Conservation (phyloP, 2,113 vertebrate genomes). For the Neolamprologus hecqui region DNA sequence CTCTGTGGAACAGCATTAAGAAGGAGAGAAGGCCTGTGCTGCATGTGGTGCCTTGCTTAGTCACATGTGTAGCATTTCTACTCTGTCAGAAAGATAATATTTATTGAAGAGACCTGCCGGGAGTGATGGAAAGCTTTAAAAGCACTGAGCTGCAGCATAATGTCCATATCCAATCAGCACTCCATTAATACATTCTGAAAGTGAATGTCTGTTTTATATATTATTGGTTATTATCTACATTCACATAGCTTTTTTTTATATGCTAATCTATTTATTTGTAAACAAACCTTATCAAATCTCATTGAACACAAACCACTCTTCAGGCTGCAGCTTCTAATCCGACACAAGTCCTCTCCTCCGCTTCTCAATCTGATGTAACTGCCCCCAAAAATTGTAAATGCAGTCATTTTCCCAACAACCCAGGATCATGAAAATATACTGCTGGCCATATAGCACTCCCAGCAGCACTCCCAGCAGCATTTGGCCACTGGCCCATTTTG, state of each 20-base stretch:
- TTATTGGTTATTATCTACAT: background rate
- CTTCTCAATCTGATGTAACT: background rate
- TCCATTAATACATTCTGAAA: background rate
- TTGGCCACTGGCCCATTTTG: background rate
- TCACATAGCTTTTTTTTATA: background rate
- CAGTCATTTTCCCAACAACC: background rate
- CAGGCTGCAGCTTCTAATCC: background rate
- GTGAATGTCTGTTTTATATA: background rate
- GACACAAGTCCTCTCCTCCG: background rate
- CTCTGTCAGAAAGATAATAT: conserved; percentile 51
- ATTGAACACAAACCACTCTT: background rate
- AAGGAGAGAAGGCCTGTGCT: background rate
- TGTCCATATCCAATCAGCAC: background rate
- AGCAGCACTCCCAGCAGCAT: background rate
- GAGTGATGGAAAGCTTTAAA: conserved; percentile 7
- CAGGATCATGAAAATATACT: conserved; percentile 28
- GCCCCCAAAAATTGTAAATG: background rate
- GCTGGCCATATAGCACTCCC: background rate
- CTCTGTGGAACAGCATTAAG: conserved; percentile 37
- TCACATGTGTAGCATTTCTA: conserved; percentile 7
- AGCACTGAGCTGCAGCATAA: background rate
- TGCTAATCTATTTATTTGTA: background rate
- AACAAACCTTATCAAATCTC: background rate
- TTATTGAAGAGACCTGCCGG: conserved; percentile 34
- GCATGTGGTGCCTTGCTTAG: conserved; percentile 3